Conservation (phyloP, 1,140 invertebrate genomes). For the Hormaphis cornu region DNA sequence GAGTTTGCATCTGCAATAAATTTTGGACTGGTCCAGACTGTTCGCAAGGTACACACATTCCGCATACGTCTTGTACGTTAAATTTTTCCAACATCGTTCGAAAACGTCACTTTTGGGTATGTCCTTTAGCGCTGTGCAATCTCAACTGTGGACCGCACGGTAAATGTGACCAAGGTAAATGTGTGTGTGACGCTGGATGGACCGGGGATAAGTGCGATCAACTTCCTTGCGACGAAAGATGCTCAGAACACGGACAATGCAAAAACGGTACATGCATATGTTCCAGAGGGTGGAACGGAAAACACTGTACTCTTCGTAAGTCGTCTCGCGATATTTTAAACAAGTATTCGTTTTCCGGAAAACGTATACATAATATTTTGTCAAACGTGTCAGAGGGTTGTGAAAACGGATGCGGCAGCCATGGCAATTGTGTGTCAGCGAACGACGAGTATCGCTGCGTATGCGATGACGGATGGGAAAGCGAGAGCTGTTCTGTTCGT, state of each 20-base stretch:
- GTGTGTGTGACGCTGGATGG: slow-evolving; percentile 82
- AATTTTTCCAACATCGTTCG: background rate
- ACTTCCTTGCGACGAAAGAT: slow-evolving; percentile 77
- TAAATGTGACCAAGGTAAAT: slow-evolving; percentile 77
- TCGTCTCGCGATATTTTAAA: background rate
- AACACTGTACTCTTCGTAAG: slow-evolving; percentile 91
- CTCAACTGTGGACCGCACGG: slow-evolving; percentile 85
- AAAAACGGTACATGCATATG: slow-evolving; percentile 95
- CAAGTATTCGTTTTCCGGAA: too few species aligned
- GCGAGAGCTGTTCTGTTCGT: slow-evolving; percentile 77
- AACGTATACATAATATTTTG: background rate
- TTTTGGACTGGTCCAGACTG: slow-evolving; percentile 85
- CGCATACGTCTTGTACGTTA: background rate
- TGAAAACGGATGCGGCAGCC: slow-evolving; percentile 80
- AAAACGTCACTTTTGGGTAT: background rate
- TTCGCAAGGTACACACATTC: slow-evolving; percentile 61
- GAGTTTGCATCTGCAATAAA: slow-evolving; percentile 76
- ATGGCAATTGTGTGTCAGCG: slow-evolving; percentile 77
- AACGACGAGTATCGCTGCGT: slow-evolving; percentile 83
- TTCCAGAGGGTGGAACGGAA: slow-evolving; percentile 93
- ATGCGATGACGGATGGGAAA: slow-evolving; percentile 85
- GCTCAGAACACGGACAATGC: slow-evolving; percentile 90
- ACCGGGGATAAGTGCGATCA: slow-evolving; percentile 82
- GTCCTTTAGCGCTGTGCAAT: slow-evolving; percentile 67
- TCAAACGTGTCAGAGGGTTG: slow-evolving; percentile 68